Base-by-base conservation (phyloP, 30 jellyfish, hydroid and myxozoan genomes). In the Pseudorhiza aurosa region DNA sequence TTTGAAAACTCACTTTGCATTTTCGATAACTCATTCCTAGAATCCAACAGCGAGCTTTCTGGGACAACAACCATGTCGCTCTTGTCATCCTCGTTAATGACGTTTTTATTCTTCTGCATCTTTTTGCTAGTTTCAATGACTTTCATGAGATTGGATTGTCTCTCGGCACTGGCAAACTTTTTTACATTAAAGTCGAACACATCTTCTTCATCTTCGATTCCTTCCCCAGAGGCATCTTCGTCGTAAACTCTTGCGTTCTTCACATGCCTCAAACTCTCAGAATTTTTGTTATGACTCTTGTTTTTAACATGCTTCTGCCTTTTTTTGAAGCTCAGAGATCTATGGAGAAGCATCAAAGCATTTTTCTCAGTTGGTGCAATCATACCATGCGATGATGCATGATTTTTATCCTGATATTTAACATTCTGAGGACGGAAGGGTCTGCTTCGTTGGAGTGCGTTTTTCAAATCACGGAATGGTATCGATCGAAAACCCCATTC, bases 11-110 rank as follows among this genome's bases (percentile, higher is more conserved):
- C 29, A 29, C 11, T 8, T 10, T 8, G 85, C 22, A 17, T 19
- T 29, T 43, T 35, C 19, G 22, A 45, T 9, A 40, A 27, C 30
- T 51, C 56, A 30, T 22, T 74, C 24, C 37, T 74, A 10, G 47
- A 35, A 27, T 74, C 22, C 71, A 56, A 26, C 0, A 55, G 42
- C 11, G 67, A 24, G 28, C 76, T 74, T 35, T 39, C 75, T 4
- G 87, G 87, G 26, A 74, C 68, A 4, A 74, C 67, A 18, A 56
- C 88, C 21, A 22, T 4, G 19, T 46, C 19, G 19, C 5, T 46
- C 60, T 46, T 46, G 19, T 4, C 15, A 27, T 46, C 60, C 60
- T 4, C 19, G 19, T 27, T 6, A 46, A n/a, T n/a, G 60, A 27
- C 19, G 19, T n/a, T 47, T 4, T 47, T 15, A 26, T 47, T 26